phyloP scores from a whole-genome alignment of 2,113 vertebrate genomes.

The Eubucco bourcierii region DNA sequence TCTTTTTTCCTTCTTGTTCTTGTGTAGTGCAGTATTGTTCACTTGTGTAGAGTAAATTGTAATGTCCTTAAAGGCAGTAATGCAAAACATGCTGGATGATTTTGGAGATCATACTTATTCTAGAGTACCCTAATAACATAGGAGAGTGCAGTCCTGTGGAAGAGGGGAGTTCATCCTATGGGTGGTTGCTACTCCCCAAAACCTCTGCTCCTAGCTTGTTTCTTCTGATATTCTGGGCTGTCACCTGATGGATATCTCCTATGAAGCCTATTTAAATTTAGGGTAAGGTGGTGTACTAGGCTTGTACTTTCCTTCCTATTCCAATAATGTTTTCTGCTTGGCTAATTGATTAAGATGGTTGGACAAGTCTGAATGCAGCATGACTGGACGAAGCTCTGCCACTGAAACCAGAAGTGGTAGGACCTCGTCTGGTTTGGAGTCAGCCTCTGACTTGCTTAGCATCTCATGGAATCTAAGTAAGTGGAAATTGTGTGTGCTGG shows the following conservation, averaged over 20 bases:
- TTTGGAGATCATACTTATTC: not conserved
- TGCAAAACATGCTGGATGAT: not conserved
- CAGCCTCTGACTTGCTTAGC: not conserved
- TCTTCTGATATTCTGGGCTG: not conserved
- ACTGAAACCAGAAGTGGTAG: not conserved
- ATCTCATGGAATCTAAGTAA: not conserved
- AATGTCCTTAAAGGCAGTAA: not conserved
- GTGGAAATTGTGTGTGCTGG: not conserved
- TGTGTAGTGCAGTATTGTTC: not conserved
- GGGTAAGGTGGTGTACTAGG: not conserved
- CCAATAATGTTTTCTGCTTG: not conserved
- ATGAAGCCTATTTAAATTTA: not conserved
- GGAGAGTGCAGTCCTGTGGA: not conserved
- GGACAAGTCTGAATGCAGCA: not conserved
- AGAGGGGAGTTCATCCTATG: fast-evolving
- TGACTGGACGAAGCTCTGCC: not conserved
- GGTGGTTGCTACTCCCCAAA: fast-evolving
- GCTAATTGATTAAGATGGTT: not conserved
- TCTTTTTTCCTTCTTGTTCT: not conserved
- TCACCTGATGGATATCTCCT: not conserved
- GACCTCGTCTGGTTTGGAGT: not conserved
- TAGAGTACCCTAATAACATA: fast-evolving
- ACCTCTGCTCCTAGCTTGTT: not conserved
- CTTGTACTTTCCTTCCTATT: not conserved
- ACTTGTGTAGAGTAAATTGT: not conserved